Conservation (phyloP, 2,113 vertebrate species). For the Anhinga anhinga region DNA sequence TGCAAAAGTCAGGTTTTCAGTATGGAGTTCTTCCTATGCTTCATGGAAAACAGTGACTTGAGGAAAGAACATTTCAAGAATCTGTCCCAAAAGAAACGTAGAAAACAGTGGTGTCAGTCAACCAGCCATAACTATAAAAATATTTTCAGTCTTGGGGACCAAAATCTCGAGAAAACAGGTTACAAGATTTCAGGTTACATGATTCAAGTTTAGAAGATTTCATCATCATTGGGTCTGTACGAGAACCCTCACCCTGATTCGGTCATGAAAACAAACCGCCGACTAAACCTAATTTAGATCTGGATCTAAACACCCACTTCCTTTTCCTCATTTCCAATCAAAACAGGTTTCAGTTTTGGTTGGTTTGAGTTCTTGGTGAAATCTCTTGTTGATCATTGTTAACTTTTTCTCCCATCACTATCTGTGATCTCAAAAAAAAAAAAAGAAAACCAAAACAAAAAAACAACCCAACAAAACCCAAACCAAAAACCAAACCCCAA, state of each 20-base stretch:
- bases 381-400: background rate
- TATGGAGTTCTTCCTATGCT: background rate
- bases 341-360: slow-evolving; percentile 29
- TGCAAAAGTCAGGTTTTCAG: background rate
- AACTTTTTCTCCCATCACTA: background rate
- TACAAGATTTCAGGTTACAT: background rate
- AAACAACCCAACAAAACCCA: background rate
- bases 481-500: background rate
- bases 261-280: slow-evolving; percentile 1
- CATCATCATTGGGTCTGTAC: background rate
- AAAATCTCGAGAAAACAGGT: background rate
- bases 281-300: slow-evolving; percentile 29
- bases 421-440: background rate
- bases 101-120: background rate
- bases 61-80: background rate
- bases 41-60: background rate
- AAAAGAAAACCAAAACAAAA: too few species aligned
- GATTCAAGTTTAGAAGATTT: background rate
- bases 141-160: background rate
- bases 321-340: slow-evolving; percentile 36
- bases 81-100: background rate
- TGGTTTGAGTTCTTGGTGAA: slow-evolving; percentile 9
- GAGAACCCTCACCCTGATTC: background rate
- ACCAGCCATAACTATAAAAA: background rate
- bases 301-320: slow-evolving; percentile 46